A percentile compares a stretch with the other conserved stretches of the same genome.
phyloP scores from a whole-genome alignment of 2,888 invertebrate genomes.

The Caenorhabditis sp. region DNA sequence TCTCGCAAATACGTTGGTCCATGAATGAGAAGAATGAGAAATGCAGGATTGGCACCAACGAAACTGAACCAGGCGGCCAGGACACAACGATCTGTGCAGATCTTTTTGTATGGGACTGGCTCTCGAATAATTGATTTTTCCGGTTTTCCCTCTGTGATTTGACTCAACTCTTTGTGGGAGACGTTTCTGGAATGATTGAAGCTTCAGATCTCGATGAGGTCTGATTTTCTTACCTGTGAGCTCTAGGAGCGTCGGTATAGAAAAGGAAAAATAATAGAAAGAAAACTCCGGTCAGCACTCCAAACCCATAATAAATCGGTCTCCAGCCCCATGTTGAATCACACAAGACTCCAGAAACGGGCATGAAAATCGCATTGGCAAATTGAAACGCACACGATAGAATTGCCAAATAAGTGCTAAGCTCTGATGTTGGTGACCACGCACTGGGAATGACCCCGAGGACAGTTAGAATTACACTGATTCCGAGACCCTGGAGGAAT shows the following conservation, averaged over 20 bases:
- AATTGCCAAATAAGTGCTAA: slow-evolving; percentile 38
- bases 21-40: slow-evolving; percentile 65
- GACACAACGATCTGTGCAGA: slow-evolving; percentile 37
- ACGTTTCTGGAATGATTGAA: slow-evolving; percentile 20
- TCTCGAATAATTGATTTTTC: not conserved
- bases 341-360: slow-evolving; percentile 52
- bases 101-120: slow-evolving; percentile 52
- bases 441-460: slow-evolving; percentile 39
- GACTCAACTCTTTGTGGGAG: slow-evolving; percentile 12
- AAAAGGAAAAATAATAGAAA: slow-evolving; percentile 40
- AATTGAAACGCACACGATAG: slow-evolving; percentile 32
- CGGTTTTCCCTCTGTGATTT: slow-evolving; percentile 8
- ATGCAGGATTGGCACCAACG: slow-evolving; percentile 69
- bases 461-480: slow-evolving; percentile 19
- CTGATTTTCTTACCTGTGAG: slow-evolving; percentile 22
- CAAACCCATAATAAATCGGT: slow-evolving; percentile 51
- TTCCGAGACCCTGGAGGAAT: slow-evolving; percentile 40
- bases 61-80: slow-evolving; percentile 24
- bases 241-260: slow-evolving; percentile 45
- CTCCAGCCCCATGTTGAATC: slow-evolving; percentile 53
- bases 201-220: not conserved
- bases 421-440: slow-evolving; percentile 39
- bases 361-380: slow-evolving; percentile 38
- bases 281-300: slow-evolving; percentile 34
- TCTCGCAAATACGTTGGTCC: slow-evolving; percentile 73